Evolutionary conservation across 2,113 vertebrate species (phyloP), one percentile per base, ranked within the genome.

Genomic region (Osmerus eperlanus): DNA sequence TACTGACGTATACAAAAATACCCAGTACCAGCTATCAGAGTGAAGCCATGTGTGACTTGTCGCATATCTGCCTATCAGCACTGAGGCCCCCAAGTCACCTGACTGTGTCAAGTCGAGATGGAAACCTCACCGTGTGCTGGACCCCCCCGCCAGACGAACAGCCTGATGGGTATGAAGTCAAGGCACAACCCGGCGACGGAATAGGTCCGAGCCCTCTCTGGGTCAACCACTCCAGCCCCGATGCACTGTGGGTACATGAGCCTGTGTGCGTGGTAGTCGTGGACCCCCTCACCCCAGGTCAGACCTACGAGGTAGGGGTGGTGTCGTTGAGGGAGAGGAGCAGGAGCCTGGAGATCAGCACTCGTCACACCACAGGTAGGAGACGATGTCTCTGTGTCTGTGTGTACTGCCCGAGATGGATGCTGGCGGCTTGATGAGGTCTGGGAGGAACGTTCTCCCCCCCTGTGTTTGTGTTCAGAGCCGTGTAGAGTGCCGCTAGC

Each of bases 341-440:
- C 72, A 88, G 81, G 83, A 96, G 95, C 6, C 55, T 90, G 75
- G 83, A 72, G 78, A 89, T 85, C 71, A 90, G 72, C 32, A 9
- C 91, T 80, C 85, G 83, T 28, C 90, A 94, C 75, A 96, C 93
- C 52, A 85, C 93, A 86, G 92, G 95, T 96, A 4, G 65, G 32
- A 68, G 21, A 65, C 8, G 55, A 8, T 58, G 3, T 58, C 55
- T 56, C n/a, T n/a, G 54, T 58, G 18, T n/a, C 14, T 25, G 23
- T 73, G 25, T 41, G 32, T 66, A 32, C 53, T 6, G 7, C 7
- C 9, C 14, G 23, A 3, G 56, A 11, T 52, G 47, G 41, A 47
- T 63, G 25, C 3, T 14, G 56, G 29, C 66, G 62, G 28, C 8
- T 67, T n/a, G 25, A 16, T 65, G 1, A 9, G 5, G 36, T 9